Evolutionary conservation across 2,797 vertebrate species (phyloP).

Genomic region (Odontamblyopus lacepedii): DNA sequence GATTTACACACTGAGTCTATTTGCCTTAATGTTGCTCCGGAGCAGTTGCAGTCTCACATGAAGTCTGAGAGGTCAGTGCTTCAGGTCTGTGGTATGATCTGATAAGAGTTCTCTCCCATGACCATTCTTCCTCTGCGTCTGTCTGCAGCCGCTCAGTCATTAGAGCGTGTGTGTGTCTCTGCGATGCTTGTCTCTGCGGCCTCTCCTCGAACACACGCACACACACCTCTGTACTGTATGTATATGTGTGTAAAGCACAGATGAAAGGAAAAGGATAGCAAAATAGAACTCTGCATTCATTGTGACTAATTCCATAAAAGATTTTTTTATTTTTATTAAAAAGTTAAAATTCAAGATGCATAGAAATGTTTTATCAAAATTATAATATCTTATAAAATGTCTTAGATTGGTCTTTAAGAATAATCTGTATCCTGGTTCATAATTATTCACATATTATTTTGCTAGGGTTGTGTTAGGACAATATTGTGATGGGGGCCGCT

Average conservation of each 20-base stretch:
- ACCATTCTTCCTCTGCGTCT: constrained; percentile 74
- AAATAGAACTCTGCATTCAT: constrained; percentile 61
- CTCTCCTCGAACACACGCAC: constrained; percentile 18
- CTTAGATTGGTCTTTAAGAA: too few relatives aligned
- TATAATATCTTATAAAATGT: too few relatives aligned
- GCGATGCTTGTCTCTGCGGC: constrained; percentile 69
- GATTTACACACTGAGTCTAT: too few relatives aligned
- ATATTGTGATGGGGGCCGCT: too few relatives aligned
- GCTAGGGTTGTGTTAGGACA: too few relatives aligned
- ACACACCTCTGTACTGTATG: constrained; percentile 39
- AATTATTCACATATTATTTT: too few relatives aligned
- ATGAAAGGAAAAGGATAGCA: constrained; percentile 20
- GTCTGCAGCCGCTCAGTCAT: constrained; percentile 71
- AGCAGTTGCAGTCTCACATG: neutral
- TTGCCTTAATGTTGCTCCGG: neutral
- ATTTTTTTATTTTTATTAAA: too few relatives aligned
- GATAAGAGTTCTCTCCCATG: constrained; percentile 81
- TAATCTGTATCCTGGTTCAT: too few relatives aligned
- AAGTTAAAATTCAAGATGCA: too few relatives aligned
- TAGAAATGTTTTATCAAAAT: too few relatives aligned
- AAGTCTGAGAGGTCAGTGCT: constrained; percentile 33
- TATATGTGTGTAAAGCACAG: constrained; percentile 13
- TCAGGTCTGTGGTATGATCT: constrained; percentile 61
- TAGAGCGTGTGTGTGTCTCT: constrained; percentile 60
- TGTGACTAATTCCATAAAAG: constrained; percentile 23